A percentile compares a stretch with the other conserved stretches of the same genome.
Conservation (phyloP, 64 coral and sea anemone species). For the Orbicella faveolata region DNA sequence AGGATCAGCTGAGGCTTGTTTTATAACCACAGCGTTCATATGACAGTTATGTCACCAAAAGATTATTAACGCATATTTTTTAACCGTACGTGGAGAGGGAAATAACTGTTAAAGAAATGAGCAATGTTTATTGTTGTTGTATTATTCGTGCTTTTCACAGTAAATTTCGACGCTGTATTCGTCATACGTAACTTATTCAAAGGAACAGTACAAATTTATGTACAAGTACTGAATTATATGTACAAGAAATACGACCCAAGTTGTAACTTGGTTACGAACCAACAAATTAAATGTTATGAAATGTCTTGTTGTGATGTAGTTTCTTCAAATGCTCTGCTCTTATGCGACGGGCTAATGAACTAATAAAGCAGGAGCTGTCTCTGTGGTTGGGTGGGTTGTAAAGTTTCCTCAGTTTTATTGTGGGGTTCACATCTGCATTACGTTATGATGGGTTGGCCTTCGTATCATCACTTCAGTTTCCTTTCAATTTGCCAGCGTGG, state of each 20-base stretch:
- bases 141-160: neutral
- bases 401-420: too few species aligned
- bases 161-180: neutral
- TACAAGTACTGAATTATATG: neutral
- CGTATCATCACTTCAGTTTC: too few species aligned
- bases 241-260: neutral
- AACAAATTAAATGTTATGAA: neutral
- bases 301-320: neutral
- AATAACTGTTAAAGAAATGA: neutral
- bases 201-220: neutral
- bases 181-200: conserved; percentile 21
- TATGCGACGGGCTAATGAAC: too few species aligned
- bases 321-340: neutral
- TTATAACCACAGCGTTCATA: neutral
- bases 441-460: too few species aligned
- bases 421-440: too few species aligned
- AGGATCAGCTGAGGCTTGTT: neutral
- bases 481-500: too few species aligned
- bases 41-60: neutral
- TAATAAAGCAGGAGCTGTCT: too few species aligned
- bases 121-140: conserved; percentile 10
- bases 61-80: neutral
- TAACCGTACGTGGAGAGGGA: conserved; percentile 1
- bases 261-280: conserved; percentile 18
- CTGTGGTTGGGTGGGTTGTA: too few species aligned